Conservation (phyloP, 1,140 invertebrate genomes). For the Drosophila kepulauana region DNA sequence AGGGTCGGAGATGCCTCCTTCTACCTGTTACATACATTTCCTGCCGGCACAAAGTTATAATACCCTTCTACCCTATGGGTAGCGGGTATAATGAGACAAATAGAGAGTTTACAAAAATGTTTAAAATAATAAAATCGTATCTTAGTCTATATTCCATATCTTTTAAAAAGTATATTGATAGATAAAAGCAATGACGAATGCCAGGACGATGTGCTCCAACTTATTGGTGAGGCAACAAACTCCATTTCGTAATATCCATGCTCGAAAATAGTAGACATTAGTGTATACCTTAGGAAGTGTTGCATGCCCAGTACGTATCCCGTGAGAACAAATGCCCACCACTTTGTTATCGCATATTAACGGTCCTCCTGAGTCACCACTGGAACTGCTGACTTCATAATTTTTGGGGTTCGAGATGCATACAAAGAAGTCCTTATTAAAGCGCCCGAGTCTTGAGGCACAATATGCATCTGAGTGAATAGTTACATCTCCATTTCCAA, state of each 20-base stretch:
- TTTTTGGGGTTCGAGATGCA: background rate
- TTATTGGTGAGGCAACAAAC: no score
- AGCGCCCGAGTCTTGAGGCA: background rate
- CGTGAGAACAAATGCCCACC: background rate
- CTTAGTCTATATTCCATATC: no score
- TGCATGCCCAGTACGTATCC: background rate
- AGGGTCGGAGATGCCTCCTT: no score
- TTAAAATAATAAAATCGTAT: no score
- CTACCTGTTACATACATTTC: no score
- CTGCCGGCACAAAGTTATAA: no score
- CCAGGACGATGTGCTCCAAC: no score
- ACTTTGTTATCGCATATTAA: background rate
- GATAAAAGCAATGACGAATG: no score
- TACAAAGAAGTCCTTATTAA: background rate
- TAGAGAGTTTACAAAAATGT: no score
- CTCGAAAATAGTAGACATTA: background rate
- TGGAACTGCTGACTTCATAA: background rate
- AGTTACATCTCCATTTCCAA: background rate
- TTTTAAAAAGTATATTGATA: no score
- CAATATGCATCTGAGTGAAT: background rate
- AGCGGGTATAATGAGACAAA: no score
- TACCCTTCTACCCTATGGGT: no score
- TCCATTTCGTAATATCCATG: background rate
- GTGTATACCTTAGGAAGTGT: background rate
- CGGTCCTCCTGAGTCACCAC: background rate